Percentiles rank a stretch among this genome's conserved stretches.
Conservation (phyloP, 2,888 invertebrate species). For the Amaurobius ferox region DNA sequence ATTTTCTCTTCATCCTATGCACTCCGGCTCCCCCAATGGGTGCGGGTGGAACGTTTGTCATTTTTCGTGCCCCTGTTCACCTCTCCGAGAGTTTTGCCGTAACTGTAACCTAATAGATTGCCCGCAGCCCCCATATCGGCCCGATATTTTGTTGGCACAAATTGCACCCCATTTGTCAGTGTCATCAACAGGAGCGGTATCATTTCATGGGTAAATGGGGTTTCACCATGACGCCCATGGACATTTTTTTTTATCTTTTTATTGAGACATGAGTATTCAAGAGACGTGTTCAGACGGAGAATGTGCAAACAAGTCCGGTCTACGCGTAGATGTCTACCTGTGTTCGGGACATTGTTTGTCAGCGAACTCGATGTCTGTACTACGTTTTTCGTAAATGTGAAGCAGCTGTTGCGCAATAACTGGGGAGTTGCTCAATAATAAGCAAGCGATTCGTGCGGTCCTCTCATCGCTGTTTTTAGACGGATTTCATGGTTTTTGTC, state of each 20-base stretch:
- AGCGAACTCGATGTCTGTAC: too few relatives aligned
- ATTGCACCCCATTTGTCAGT: slow-evolving; percentile 59
- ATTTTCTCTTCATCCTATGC: slow-evolving; percentile 21
- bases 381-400: too few relatives aligned
- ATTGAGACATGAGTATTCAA: too few relatives aligned
- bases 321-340: too few relatives aligned
- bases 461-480: too few relatives aligned
- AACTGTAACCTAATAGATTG: slow-evolving; percentile 39
- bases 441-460: too few relatives aligned
- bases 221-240: slow-evolving; percentile 50
- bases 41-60: not conserved
- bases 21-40: not conserved
- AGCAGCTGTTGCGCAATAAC: too few relatives aligned
- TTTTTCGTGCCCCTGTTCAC: not conserved
- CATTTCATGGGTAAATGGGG: slow-evolving; percentile 49
- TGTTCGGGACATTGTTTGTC: too few relatives aligned
- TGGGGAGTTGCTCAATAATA: too few relatives aligned
- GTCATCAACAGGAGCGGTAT: slow-evolving; percentile 42
- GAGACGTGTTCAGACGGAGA: too few relatives aligned
- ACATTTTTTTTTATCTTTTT: not conserved
- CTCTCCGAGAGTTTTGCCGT: not conserved
- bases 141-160: slow-evolving; percentile 31
- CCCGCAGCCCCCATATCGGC: slow-evolving; percentile 38
- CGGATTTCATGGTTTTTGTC: too few relatives aligned
- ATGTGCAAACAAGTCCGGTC: too few relatives aligned